Conservation (phyloP, 2,797 vertebrate genomes). For the Pipistrellus nathusii region DNA sequence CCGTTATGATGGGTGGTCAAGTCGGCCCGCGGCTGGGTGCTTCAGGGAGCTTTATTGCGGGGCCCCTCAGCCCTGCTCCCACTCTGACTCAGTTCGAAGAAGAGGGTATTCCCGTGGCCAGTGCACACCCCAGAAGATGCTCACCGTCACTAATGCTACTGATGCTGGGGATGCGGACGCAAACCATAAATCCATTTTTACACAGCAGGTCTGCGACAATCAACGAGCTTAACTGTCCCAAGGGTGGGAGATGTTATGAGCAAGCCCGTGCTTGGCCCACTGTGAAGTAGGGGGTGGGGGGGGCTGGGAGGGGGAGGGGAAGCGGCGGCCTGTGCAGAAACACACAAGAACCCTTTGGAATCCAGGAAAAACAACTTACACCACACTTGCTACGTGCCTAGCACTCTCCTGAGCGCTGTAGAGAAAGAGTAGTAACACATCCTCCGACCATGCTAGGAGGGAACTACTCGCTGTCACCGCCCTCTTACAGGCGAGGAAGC, state of each 20-base stretch:
- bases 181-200: background rate
- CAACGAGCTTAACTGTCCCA: background rate
- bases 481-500: background rate
- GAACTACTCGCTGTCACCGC: background rate
- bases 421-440: no score
- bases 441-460: background rate
- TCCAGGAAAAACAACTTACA: background rate
- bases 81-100: background rate
- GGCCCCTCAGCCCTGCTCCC: no score
- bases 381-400: background rate
- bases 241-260: background rate
- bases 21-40: no score
- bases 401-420: background rate
- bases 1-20: background rate
- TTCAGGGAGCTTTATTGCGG: background rate
- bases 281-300: background rate
- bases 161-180: background rate
- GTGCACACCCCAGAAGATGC: background rate
- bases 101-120: background rate
- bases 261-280: background rate
- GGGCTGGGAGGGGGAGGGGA: background rate
- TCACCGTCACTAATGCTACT: background rate
- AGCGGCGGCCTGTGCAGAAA: background rate
- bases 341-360: background rate
- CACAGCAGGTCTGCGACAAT: background rate